Evolutionary conservation across 2,888 invertebrate species (phyloP), one percentile per base, ranked within the genome.

Genomic region (Dorcus parallelipipedus): DNA sequence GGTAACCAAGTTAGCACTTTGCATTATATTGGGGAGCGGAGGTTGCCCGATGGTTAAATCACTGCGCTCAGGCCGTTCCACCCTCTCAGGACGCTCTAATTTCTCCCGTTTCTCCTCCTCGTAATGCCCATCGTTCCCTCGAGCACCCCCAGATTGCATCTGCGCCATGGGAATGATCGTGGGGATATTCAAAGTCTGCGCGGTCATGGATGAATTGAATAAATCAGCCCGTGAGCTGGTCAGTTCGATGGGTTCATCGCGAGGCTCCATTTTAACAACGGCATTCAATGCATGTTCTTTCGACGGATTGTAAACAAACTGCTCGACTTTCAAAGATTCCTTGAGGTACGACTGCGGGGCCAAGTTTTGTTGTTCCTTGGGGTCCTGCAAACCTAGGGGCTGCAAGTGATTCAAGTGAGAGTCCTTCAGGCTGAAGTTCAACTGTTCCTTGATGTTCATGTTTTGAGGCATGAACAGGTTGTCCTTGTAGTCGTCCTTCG

Each of bases 1-100:
- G 41, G 86, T 84, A 67, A 85, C 82, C 62, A 86, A 72, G 66
- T 85, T 83, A 23, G 54, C 61, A 52, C 83, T 83, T 58, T 84
- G 84, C 74, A 85, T 75, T 42, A 85, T 73, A 26, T 82, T 83
- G 43, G 82, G 79, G 53, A 85, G 75, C 9, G 85, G 82, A 23
- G 84, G 80, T 70, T 85, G 85, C 41, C 67, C 67, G 48, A 67
- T 67, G 26, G 52, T 58, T 52, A 66, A 58, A 58, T 70, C 68
- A 9, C 61, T 62, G 38, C 65, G 50, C 49, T 69, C 68, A 0
- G 65, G 65, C 40, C 70, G 49, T n/a, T 71, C 70, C 3, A 73
- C 17, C n/a, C 75, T 62, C 57, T 76, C 76, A 0, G 73, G 72
- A 2, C 76, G 61, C 51, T 76, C 76, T 47, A 73, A 59, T 56